Evolutionary conservation across 2,113 vertebrate genomes (phyloP).

Genomic region (Egretta garzetta): DNA sequence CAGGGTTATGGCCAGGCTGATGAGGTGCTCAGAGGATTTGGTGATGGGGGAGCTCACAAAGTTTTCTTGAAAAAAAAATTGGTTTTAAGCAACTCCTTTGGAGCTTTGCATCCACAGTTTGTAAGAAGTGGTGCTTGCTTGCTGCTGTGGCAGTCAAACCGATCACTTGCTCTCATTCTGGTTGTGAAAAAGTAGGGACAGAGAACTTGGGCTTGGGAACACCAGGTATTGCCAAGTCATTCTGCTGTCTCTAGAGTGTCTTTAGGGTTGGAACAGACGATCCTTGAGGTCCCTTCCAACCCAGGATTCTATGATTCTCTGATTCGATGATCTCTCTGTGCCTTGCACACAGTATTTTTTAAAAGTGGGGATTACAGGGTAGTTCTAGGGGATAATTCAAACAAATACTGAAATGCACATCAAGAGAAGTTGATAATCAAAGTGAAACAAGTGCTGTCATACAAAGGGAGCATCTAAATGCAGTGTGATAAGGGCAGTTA

Average conservation of each 20-base stretch:
- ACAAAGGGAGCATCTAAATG: background rate
- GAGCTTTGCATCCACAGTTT: background rate
- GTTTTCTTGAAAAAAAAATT: background rate
- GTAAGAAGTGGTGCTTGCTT: background rate
- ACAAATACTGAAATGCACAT: background rate
- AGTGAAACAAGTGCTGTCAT: background rate
- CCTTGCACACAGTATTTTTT: background rate
- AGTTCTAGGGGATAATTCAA: background rate
- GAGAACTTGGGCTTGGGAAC: background rate
- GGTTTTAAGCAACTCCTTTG: background rate
- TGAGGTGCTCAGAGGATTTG: background rate
- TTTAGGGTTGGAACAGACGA: no score
- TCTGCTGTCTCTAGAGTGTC: background rate
- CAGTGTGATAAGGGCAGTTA: conserved; percentile 9
- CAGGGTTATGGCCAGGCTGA: background rate
- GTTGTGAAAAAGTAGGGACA: background rate
- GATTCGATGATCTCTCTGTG: background rate
- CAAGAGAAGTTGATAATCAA: background rate
- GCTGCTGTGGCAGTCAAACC: background rate
- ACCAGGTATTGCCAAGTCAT: background rate
- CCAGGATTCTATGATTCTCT: no score
- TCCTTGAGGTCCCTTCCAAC: no score
- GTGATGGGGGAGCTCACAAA: background rate
- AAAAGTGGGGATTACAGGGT: background rate
- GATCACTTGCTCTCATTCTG: accelerated